A percentile compares a stretch with the other conserved stretches of the same genome.
phyloP scores from a whole-genome alignment of 2,113 vertebrate genomes.

The Cinclus mexicanus region DNA sequence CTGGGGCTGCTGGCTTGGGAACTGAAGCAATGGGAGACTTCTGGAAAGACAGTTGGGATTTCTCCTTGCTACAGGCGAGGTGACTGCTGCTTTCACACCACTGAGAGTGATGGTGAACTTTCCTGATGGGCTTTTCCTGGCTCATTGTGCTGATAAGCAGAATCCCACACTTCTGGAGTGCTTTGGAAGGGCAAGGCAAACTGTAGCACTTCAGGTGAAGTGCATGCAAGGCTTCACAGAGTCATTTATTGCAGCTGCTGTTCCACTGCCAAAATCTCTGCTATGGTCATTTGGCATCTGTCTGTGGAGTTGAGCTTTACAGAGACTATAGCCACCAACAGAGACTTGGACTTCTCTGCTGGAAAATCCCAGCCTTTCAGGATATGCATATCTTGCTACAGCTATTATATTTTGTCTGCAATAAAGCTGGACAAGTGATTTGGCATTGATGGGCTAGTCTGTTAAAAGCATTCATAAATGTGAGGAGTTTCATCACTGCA shows the following conservation, averaged over 20 bases:
- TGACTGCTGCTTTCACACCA: not conserved
- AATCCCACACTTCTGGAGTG: not conserved
- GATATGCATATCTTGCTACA: not conserved
- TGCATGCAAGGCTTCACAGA: not conserved
- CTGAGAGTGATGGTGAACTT: not conserved
- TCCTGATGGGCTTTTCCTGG: not conserved
- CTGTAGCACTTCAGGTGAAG: not conserved
- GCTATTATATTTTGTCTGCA: conserved; percentile 55
- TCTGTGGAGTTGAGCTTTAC: not conserved
- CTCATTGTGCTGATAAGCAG: not conserved
- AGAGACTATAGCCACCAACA: conserved; percentile 39
- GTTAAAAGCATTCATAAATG: not conserved
- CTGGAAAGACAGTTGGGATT: not conserved
- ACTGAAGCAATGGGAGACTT: not conserved
- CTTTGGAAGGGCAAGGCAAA: not conserved
- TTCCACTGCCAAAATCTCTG: conserved; percentile 27
- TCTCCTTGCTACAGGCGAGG: fast-evolving
- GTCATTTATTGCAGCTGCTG: not conserved
- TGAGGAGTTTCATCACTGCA: not conserved
- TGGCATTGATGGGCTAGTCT: not conserved
- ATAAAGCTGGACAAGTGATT: conserved; percentile 32
- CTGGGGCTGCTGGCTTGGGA: not conserved
- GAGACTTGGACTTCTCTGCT: conserved; percentile 35
- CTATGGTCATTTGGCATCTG: conserved; percentile 44
- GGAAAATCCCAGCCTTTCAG: conserved; percentile 49